phyloP scores from a whole-genome alignment of 1,140 invertebrate genomes.

The Trachymyrmex septentrionalis region DNA sequence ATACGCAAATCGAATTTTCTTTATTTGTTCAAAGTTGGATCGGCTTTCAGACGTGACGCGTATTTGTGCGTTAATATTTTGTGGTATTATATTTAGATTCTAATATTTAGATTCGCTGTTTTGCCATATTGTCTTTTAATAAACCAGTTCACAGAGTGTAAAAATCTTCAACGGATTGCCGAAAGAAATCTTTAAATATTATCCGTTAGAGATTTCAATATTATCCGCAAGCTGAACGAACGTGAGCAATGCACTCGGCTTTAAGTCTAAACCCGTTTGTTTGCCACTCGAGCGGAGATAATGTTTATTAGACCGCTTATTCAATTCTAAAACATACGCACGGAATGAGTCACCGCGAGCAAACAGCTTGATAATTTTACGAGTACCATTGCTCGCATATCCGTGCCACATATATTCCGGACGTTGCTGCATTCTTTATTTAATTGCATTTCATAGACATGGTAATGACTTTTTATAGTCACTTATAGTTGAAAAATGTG shows the following conservation, averaged over 20 bases:
- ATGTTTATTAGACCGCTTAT: conserved; percentile 47
- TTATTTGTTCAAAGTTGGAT: not conserved
- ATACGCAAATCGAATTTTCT: not conserved
- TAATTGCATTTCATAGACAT: not conserved
- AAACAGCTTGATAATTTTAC: conserved; percentile 10
- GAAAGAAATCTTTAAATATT: not conserved
- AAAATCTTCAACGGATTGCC: not conserved
- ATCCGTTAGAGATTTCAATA: too few species aligned
- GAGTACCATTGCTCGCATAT: not conserved
- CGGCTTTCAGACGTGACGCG: not conserved
- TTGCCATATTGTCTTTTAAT: not conserved
- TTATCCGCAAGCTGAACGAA: not conserved
- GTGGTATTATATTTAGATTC: not conserved
- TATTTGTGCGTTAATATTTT: not conserved
- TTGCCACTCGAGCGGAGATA: conserved; percentile 35
- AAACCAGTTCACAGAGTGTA: not conserved
- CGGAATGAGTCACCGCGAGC: not conserved
- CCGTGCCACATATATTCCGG: conserved; percentile 1
- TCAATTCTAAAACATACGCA: conserved; percentile 29
- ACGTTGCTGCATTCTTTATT: not conserved
- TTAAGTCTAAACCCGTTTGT: conserved; percentile 10
- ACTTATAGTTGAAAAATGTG: not conserved
- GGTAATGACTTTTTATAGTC: not conserved
- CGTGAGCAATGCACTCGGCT: conserved; percentile 2
- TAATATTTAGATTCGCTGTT: not conserved